Percentiles rank a stretch among this genome's conserved stretches.
These are phyloP conservation scores for Balaeniceps rex DNA, from an alignment of 2,113 vertebrate genomes.

Conservation along the genomic window DNA sequence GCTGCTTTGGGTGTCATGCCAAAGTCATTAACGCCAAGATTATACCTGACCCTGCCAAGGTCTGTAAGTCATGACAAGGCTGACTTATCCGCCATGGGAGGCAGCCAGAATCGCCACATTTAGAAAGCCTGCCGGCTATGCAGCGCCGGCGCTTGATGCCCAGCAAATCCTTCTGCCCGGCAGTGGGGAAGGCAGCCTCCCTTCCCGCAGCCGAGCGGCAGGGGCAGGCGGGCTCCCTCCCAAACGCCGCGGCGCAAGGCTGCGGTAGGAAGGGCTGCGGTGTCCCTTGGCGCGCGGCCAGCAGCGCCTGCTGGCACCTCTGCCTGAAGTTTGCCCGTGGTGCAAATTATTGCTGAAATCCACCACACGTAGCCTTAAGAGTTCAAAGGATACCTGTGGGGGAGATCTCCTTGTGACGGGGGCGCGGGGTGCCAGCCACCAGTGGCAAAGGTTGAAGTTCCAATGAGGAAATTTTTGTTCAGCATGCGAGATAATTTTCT, in stretches of 20 bases:
- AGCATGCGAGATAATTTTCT: background rate
- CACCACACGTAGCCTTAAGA: background rate
- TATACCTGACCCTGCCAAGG: background rate
- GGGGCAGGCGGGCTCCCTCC: background rate
- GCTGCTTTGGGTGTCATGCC: background rate
- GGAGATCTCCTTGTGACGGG: background rate
- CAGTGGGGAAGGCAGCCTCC: background rate
- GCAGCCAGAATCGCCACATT: background rate
- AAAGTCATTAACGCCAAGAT: background rate
- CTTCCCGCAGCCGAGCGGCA: background rate
- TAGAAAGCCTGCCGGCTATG: background rate
- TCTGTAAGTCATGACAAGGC: background rate
- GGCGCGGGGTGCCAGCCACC: background rate
- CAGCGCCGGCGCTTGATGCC: accelerated
- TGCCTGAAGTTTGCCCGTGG: background rate
- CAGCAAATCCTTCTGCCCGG: background rate
- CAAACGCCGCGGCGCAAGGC: accelerated
- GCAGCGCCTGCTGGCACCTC: background rate
- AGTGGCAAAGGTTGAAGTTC: slow-evolving; percentile 32
- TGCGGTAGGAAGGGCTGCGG: background rate
- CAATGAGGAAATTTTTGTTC: background rate
- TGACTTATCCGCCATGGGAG: background rate
- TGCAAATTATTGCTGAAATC: background rate
- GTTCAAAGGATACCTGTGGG: background rate
- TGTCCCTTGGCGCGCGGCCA: background rate